Conservation (phyloP, 2,888 invertebrate species). For the Drosophila prolongata region DNA sequence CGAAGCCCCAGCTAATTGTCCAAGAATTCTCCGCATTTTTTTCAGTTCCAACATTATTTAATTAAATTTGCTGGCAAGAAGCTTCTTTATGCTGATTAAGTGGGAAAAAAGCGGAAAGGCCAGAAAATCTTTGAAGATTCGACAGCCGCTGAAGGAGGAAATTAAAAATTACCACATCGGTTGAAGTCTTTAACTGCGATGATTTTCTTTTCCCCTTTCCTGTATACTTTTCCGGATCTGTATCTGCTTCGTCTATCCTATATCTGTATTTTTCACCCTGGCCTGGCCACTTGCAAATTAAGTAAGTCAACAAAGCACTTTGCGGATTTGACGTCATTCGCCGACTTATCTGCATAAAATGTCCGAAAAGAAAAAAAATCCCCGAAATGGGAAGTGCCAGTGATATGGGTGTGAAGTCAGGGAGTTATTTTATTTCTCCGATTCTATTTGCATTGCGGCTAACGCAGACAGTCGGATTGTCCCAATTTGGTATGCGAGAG, state of each 20-base stretch:
- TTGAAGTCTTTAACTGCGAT: not conserved
- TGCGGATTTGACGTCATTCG: conserved; percentile 69
- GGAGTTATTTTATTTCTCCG: conserved; percentile 47
- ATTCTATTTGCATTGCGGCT: conserved; percentile 73
- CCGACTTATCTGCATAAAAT: conserved; percentile 73
- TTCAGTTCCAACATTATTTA: conserved; percentile 57
- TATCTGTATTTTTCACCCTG: conserved; percentile 21
- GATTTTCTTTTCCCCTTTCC: not conserved
- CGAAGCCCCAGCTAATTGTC: conserved; percentile 64
- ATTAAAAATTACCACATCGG: conserved; percentile 62
- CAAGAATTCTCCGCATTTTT: conserved; percentile 63
- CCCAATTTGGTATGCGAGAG: conserved; percentile 79
- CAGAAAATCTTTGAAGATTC: conserved; percentile 61
- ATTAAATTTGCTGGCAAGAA: conserved; percentile 68
- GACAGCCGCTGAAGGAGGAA: conserved; percentile 55
- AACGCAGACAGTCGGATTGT: conserved; percentile 42
- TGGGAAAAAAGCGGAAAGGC: conserved; percentile 41
- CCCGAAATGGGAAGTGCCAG: conserved; percentile 17
- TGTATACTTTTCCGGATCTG: not conserved
- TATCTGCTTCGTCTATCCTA: not conserved
- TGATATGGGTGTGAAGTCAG: conserved; percentile 31
- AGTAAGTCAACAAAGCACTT: conserved; percentile 79
- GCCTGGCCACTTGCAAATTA: conserved; percentile 68
- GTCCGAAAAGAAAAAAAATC: conserved; percentile 19
- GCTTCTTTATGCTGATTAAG: conserved; percentile 74